Percentiles rank a stretch among this genome's conserved stretches.
These are phyloP conservation scores for Zalophus californianus DNA, from an alignment of 2,797 vertebrate species.

Conservation along the genomic window DNA sequence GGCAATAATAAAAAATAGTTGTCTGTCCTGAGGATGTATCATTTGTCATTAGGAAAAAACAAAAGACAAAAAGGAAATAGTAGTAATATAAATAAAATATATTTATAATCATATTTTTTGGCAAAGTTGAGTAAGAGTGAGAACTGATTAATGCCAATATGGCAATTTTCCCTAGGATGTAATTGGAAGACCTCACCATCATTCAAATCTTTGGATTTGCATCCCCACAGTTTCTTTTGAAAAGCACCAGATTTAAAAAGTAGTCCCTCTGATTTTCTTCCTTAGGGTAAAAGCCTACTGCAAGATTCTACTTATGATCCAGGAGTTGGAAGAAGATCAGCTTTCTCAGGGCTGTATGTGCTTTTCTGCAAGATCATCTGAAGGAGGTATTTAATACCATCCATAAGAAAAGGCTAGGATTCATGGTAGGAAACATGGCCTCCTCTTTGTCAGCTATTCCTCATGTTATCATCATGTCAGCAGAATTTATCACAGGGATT, in stretches of 20 bases:
- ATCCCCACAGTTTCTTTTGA: slow-evolving; percentile 32
- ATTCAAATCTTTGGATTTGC: slow-evolving; percentile 75
- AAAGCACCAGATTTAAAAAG: neutral
- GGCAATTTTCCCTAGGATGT: neutral
- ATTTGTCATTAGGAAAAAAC: neutral
- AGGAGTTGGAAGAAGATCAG: neutral
- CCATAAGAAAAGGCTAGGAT: neutral
- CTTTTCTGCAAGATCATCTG: neutral
- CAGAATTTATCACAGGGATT: slow-evolving; percentile 62
- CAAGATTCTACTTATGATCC: neutral
- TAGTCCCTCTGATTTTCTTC: neutral
- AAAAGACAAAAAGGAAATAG: neutral
- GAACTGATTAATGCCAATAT: neutral
- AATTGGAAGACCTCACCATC: neutral
- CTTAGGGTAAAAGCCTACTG: neutral
- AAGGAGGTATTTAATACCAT: neutral
- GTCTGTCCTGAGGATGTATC: neutral
- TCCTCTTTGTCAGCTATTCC: neutral
- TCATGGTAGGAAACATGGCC: slow-evolving; percentile 45
- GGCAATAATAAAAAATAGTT: neutral
- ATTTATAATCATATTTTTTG: neutral
- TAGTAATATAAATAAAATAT: neutral
- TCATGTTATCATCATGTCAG: slow-evolving; percentile 62
- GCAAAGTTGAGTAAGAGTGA: neutral
- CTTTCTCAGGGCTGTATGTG: neutral